A percentile compares a stretch with the other conserved stretches of the same genome.
Conservation (phyloP, 1,140 invertebrate genomes). For the Leptopilina clavipes region DNA sequence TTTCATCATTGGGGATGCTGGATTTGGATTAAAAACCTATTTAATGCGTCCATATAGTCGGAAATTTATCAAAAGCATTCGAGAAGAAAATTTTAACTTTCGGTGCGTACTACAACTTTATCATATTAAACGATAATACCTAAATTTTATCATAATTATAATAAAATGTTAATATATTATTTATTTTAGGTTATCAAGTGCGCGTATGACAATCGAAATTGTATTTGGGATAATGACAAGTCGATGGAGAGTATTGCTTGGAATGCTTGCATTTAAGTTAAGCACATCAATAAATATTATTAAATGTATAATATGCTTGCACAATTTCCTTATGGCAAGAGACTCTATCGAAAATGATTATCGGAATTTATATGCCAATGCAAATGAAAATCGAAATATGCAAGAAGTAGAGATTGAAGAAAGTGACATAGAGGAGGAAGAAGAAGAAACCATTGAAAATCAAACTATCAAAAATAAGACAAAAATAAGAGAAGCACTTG, state of each 20-base stretch:
- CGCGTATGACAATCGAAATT: not conserved
- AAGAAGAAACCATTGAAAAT: too few relatives aligned
- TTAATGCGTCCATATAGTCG: not conserved
- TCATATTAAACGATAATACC: not conserved
- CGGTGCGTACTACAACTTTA: too few relatives aligned
- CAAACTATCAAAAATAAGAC: too few relatives aligned
- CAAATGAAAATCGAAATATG: too few relatives aligned
- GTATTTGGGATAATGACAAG: not conserved
- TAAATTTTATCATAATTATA: not conserved
- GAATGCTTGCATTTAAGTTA: not conserved
- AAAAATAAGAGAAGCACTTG: too few relatives aligned
- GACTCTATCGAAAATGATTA: too few relatives aligned
- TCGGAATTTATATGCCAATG: too few relatives aligned
- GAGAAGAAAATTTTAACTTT: not conserved
- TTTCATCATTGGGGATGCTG: not conserved
- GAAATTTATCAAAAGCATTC: not conserved
- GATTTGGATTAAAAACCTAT: not conserved
- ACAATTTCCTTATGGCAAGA: not conserved
- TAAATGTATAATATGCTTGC: not conserved
- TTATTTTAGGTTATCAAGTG: not conserved
- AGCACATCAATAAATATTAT: not conserved
- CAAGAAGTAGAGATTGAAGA: too few relatives aligned
- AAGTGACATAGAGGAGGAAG: too few relatives aligned
- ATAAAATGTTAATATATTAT: too few relatives aligned
- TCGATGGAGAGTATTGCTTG: not conserved